Evolutionary conservation across 1,140 invertebrate species (phyloP).

Genomic region (Drosophila setifemur): DNA sequence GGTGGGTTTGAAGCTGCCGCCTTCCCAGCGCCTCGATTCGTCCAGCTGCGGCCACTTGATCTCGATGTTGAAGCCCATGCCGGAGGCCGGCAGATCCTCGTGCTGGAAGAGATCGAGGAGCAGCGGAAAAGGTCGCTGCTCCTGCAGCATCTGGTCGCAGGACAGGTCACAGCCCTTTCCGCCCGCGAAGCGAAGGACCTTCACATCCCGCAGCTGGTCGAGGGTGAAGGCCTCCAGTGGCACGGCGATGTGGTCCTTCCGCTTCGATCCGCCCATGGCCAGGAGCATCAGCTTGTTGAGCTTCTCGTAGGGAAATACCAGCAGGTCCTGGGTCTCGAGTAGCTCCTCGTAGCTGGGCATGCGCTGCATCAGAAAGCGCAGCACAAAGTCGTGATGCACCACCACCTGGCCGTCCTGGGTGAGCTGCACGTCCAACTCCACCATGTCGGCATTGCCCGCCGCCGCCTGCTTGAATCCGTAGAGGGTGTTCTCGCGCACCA

Average conservation of each 20-base stretch:
- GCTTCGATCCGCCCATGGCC: conserved; percentile 33
- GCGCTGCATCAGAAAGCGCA: conserved; percentile 24
- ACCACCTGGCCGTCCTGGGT: conserved; percentile 63
- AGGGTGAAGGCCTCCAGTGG: conserved; percentile 44
- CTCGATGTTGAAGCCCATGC: conserved; percentile 96
- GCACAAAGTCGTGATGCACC: conserved; percentile 55
- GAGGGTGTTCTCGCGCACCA: conserved; percentile 66
- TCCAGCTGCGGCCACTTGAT: conserved; percentile 96
- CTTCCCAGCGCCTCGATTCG: conserved; percentile 90
- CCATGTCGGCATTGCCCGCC: conserved; percentile 44
- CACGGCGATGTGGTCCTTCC: conserved; percentile 15
- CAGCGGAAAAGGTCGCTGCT: conserved; percentile 95
- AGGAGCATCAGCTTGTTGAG: conserved; percentile 29
- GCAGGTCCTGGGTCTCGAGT: conserved; percentile 14
- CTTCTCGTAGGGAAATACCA: conserved; percentile 38
- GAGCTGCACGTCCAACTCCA: conserved; percentile 68
- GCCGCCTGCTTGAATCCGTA: conserved; percentile 32
- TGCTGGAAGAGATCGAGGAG: conserved; percentile 88
- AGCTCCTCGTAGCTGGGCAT: conserved; percentile 6
- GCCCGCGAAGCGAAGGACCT: conserved; percentile 8
- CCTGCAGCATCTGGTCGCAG: conserved; percentile 87
- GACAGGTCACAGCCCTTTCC: background rate
- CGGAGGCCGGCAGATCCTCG: conserved; percentile 85
- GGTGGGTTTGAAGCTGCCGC: conserved; percentile 86
- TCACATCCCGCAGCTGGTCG: conserved; percentile 26